Percentiles rank a stretch among this genome's conserved stretches.
phyloP scores from a whole-genome alignment of 2,888 invertebrate species.

The Sphaerophoria taeniata region DNA sequence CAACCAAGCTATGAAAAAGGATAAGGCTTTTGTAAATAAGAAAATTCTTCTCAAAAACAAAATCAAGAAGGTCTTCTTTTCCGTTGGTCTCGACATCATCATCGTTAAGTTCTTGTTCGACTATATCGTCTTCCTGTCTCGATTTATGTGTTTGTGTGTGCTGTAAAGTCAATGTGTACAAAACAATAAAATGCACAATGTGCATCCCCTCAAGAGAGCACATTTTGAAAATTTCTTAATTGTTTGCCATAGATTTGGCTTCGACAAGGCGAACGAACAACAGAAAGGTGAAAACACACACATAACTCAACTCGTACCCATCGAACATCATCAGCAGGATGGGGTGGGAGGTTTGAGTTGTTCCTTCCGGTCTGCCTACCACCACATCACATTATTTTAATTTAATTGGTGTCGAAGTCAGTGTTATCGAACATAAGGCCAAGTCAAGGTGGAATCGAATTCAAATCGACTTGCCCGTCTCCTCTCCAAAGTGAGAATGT shows the following conservation, averaged over 20 bases:
- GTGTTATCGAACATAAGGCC: slow-evolving; percentile 73
- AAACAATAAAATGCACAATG: slow-evolving; percentile 73
- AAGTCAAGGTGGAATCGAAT: slow-evolving; percentile 59
- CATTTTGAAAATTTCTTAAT: slow-evolving; percentile 73
- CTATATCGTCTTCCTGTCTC: slow-evolving; percentile 23
- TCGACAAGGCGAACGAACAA: neutral
- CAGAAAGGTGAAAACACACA: slow-evolving; percentile 14
- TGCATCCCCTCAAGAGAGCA: slow-evolving; percentile 73
- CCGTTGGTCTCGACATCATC: neutral
- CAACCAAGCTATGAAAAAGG: too few species aligned
- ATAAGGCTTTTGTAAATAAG: slow-evolving; percentile 69
- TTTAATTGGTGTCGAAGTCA: slow-evolving; percentile 74
- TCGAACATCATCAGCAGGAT: neutral
- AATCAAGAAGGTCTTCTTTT: slow-evolving; percentile 55
- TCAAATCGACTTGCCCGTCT: neutral
- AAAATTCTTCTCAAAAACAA: slow-evolving; percentile 41
- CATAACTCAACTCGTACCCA: slow-evolving; percentile 27
- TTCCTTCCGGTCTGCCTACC: slow-evolving; percentile 38
- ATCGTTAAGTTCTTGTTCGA: neutral
- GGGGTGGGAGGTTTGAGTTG: neutral
- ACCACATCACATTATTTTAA: slow-evolving; percentile 70
- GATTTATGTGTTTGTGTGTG: neutral
- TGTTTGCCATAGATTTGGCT: slow-evolving; percentile 70
- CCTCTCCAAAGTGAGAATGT: neutral
- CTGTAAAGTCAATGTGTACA: slow-evolving; percentile 59